phyloP scores from a whole-genome alignment of 23 tunicate genomes.

The Styela plicata region DNA sequence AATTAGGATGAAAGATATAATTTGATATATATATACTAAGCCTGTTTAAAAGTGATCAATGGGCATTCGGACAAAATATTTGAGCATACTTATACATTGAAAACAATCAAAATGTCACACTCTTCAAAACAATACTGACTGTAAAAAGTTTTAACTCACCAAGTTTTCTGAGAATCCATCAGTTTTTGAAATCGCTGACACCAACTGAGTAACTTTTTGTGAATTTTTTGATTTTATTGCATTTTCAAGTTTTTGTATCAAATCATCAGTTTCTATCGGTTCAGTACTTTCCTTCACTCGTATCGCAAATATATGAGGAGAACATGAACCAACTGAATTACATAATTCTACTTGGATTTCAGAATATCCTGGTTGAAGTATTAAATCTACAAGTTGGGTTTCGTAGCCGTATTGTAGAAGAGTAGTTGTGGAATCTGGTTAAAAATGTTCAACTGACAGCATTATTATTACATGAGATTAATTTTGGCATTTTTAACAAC shows the following conservation, averaged over 20 bases:
- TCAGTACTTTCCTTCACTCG: not conserved
- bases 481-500: no score
- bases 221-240: not conserved
- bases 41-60: no score
- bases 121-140: no score
- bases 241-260: not conserved
- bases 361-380: not conserved
- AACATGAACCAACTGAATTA: not conserved
- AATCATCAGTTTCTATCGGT: not conserved
- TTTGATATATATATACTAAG: no score
- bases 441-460: no score
- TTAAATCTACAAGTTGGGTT: not conserved
- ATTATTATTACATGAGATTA: no score
- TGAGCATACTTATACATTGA: no score
- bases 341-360: not conserved
- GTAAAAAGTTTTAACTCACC: no score
- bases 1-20: no score
- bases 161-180: not conserved
- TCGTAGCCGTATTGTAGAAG: constrained; percentile 15
- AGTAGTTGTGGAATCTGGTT: constrained; percentile 19
- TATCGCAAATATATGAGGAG: not conserved
- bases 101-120: no score
- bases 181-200: not conserved
- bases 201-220: not conserved
- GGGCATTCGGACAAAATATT: no score